Conservation (phyloP, 1,140 invertebrate species). For the Dinoponera quadriceps region DNA sequence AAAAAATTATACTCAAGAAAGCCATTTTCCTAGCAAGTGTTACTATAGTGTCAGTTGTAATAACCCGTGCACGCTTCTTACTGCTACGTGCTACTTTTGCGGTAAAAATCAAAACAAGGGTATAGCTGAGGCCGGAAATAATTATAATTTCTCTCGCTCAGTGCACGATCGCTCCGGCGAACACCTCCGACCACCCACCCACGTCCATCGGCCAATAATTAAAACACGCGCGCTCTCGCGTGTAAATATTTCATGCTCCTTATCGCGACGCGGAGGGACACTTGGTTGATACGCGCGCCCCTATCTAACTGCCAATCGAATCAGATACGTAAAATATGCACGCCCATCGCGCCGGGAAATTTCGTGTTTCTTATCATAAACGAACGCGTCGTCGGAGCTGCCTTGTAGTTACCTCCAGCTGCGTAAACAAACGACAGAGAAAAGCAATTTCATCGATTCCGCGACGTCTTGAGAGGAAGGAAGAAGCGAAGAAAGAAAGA, state of each 20-base stretch:
- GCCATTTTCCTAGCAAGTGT: too few species aligned
- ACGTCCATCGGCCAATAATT: conserved; percentile 21
- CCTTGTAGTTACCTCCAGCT: not conserved
- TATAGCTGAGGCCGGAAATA: too few species aligned
- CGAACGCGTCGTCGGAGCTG: not conserved
- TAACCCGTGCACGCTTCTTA: too few species aligned
- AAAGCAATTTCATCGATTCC: conserved; percentile 30
- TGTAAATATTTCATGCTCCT: conserved; percentile 29
- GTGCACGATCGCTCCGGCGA: not conserved
- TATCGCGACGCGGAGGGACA: conserved; percentile 8
- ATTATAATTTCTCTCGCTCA: too few species aligned
- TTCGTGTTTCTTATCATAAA: conserved; percentile 40
- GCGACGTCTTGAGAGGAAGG: not conserved
- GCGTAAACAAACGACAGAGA: conserved; percentile 3
- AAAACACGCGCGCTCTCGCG: conserved; percentile 30
- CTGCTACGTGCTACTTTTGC: too few species aligned
- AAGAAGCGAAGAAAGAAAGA: not conserved
- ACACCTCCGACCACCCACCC: not conserved
- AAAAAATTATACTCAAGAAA: too few species aligned
- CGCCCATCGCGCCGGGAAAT: conserved; percentile 5
- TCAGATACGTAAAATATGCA: conserved; percentile 37
- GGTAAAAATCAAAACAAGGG: too few species aligned
- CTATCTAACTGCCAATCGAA: conserved; percentile 40
- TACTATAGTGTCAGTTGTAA: too few species aligned
- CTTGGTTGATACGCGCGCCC: conserved; percentile 18